Percentiles rank a stretch among this genome's conserved stretches.
These are phyloP conservation scores for Dorcus hopei DNA, from an alignment of 2,888 invertebrate species.

Conservation along the genomic window DNA sequence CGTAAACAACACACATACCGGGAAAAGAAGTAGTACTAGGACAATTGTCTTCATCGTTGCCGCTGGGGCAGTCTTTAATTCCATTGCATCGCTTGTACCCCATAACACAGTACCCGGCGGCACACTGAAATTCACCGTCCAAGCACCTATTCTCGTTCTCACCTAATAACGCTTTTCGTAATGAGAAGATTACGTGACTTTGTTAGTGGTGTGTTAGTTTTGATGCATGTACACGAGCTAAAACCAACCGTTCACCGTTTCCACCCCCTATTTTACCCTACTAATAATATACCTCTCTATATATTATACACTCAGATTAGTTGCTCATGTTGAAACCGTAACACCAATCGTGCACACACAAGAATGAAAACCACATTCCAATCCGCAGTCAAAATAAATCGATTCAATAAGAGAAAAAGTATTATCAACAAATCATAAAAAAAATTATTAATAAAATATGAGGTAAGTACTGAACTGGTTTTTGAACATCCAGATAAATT, in stretches of 20 bases:
- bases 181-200: constrained; percentile 9
- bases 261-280: too few relatives aligned
- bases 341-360: too few relatives aligned
- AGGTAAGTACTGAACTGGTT: too few relatives aligned
- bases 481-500: too few relatives aligned
- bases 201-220: constrained; percentile 1
- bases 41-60: constrained; percentile 47
- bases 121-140: constrained; percentile 55
- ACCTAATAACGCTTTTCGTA: constrained; percentile 23
- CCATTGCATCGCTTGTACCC: constrained; percentile 54
- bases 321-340: too few relatives aligned
- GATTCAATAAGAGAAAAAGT: too few relatives aligned
- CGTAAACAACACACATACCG: constrained; percentile 6
- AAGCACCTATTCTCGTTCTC: constrained; percentile 29
- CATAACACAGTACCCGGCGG: constrained; percentile 62
- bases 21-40: constrained; percentile 19
- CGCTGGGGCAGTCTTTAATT: constrained; percentile 48
- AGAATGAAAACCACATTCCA: too few relatives aligned
- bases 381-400: too few relatives aligned
- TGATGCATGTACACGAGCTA: neutral
- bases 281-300: too few relatives aligned
- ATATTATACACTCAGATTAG: too few relatives aligned
- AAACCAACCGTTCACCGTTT: neutral
- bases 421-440: too few relatives aligned
- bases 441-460: too few relatives aligned